Evolutionary conservation across 1,140 invertebrate species (phyloP), one percentile per base, ranked within the genome.

Genomic region (Drosophila simulans): DNA sequence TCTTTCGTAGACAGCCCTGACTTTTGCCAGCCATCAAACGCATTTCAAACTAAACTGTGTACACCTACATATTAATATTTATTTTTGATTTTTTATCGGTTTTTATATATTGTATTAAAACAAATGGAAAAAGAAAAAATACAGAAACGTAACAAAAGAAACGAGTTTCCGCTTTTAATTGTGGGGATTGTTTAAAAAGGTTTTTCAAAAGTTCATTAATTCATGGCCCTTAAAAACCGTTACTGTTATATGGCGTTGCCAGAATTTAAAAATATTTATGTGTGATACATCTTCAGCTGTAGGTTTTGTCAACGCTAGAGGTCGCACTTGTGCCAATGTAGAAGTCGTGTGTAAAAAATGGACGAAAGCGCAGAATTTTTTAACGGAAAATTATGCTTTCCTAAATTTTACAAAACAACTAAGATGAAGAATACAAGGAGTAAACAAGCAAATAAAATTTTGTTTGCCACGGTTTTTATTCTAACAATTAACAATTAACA

Each of bases 51-150:
- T 66, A 42, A 57, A 15, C 53, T 45, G 48, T 39, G 37, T 60
- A 73, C 74, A 49, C 40, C 69, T 75, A 48, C 48, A 75, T 75
- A 73, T 56, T 74, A 57, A 75, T 75, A 75, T 75, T 75, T 75
- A 75, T 75, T 75, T 75, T 57, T 75, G 52, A 75, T 65, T 75
- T 75, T 65, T 65, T 54, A 74, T 74, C 52, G 42, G 64, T 74
- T 74, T 63, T 71, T 74, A 63, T 74, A 72, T 74, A 62, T 66
- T 72, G 69, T 75, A 71, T 75, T 75, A 57, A 75, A 75, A 55
- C 37, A 51, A 65, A 66, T 22, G 35, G 39, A 75, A 74, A 57
- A 37, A 20, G 20, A 37, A 74, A 72, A 65, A 74, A 75, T 75
- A 75, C 72, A 72, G 74, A 74, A 74, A 65, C 57, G 49, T 74